A percentile compares a stretch with the other conserved stretches of the same genome.
phyloP scores from a whole-genome alignment of 2,797 vertebrate genomes.

The Pempheris klunzingeri region DNA sequence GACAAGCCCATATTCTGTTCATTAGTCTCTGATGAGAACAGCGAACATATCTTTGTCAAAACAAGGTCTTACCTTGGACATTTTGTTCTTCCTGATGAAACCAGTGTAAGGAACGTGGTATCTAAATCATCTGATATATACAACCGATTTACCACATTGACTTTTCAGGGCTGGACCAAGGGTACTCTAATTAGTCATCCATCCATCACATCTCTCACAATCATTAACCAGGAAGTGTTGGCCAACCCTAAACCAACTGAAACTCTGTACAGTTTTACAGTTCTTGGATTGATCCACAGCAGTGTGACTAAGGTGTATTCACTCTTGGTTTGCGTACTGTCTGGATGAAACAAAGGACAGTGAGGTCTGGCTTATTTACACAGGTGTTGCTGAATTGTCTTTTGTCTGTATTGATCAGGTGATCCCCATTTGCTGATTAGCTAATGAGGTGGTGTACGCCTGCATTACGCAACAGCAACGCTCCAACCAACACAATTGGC shows the following conservation, averaged over 20 bases:
- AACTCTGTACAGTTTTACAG: conserved; percentile 47
- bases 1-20: neutral
- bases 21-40: conserved; percentile 8
- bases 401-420: conserved; percentile 46
- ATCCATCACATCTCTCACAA: conserved; percentile 67
- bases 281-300: conserved; percentile 58
- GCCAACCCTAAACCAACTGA: conserved; percentile 55
- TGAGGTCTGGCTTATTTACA: conserved; percentile 51
- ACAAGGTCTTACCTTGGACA: neutral
- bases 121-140: conserved; percentile 37
- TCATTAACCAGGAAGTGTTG: conserved; percentile 74
- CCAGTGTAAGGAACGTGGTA: neutral
- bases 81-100: conserved; percentile 7
- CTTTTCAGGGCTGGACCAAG: conserved; percentile 39
- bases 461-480: conserved; percentile 15
- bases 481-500: neutral
- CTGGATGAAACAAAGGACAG: conserved; percentile 43
- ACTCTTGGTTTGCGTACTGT: conserved; percentile 22
- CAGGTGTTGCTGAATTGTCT: conserved; percentile 61
- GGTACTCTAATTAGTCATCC: conserved; percentile 70
- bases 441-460: conserved; percentile 17
- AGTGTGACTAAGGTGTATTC: conserved; percentile 65
- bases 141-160: conserved; percentile 43
- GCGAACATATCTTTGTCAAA: conserved; percentile 1
- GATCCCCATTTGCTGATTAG: conserved; percentile 41